Evolutionary conservation across 53 echinoderm and acorn worm species (phyloP).

Genomic region (Astropecten irregularis): DNA sequence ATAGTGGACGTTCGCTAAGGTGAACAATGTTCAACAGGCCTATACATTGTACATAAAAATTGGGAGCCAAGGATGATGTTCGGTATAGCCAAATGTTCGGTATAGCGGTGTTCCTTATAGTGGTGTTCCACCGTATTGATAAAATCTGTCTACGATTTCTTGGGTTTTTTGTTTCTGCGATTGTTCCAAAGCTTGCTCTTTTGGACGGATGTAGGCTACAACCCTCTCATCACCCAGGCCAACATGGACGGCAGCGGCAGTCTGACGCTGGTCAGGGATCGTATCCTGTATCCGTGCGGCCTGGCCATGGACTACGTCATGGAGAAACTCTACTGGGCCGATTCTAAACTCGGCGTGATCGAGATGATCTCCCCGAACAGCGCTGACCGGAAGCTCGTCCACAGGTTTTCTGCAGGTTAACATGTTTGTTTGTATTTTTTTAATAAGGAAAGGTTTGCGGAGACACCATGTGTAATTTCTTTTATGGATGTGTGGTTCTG

Average conservation of each 20-base stretch:
- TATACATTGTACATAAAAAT: no score
- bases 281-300: conserved; percentile 72
- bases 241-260: conserved; percentile 59
- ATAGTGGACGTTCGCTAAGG: no score
- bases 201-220: conserved; percentile 56
- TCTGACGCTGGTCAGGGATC: neutral
- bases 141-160: no score
- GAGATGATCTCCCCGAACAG: conserved; percentile 66
- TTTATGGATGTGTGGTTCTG: no score
- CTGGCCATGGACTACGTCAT: conserved; percentile 78
- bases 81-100: no score
- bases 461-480: no score
- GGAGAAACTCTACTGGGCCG: conserved; percentile 80
- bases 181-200: conserved; percentile 57
- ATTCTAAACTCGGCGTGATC: conserved; percentile 69
- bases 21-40: no score
- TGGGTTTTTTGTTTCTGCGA: neutral
- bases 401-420: conserved; percentile 62
- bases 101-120: no score
- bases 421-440: no score
- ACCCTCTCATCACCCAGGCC: conserved; percentile 44
- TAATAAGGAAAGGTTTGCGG: no score
- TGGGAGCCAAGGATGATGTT: no score
- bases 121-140: no score
- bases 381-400: conserved; percentile 27